phyloP scores from a whole-genome alignment of 2,888 invertebrate species.

The Fissipunctia ypsillon region DNA sequence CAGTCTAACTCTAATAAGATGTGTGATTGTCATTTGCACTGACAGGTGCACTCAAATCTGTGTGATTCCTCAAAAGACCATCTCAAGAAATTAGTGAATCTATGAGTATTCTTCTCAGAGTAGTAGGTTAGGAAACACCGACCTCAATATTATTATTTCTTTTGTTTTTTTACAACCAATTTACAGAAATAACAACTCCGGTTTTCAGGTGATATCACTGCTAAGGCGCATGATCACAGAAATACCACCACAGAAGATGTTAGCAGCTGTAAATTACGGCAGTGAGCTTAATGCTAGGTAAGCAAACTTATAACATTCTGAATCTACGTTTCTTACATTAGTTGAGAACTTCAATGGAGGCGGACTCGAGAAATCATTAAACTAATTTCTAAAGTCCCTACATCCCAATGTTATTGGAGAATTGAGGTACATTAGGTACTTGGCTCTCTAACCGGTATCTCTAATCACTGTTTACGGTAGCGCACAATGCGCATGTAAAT shows the following conservation, averaged over 20 bases:
- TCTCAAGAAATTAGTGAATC: not conserved
- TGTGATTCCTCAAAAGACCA: not conserved
- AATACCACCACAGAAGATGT: conserved; percentile 95
- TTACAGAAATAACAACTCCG: not conserved
- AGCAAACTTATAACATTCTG: not conserved
- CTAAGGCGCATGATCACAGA: conserved; percentile 97
- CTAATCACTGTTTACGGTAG: not conserved
- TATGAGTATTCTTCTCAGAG: not conserved
- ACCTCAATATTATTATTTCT: not conserved
- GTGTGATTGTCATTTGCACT: not conserved
- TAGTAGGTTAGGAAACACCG: too few species aligned
- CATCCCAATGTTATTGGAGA: not conserved
- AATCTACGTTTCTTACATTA: not conserved
- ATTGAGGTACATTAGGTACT: not conserved
- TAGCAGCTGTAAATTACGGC: conserved; percentile 92
- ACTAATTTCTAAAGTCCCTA: not conserved
- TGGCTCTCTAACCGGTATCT: not conserved
- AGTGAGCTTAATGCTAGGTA: conserved; percentile 79
- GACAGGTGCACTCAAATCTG: not conserved
- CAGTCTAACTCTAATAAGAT: not conserved
- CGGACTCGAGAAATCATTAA: not conserved
- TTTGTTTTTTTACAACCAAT: not conserved
- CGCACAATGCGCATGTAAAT: not conserved
- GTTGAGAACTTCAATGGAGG: not conserved
- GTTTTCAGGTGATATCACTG: conserved; percentile 94